phyloP scores from a whole-genome alignment of 2,113 vertebrate species.

The Limanda limanda region DNA sequence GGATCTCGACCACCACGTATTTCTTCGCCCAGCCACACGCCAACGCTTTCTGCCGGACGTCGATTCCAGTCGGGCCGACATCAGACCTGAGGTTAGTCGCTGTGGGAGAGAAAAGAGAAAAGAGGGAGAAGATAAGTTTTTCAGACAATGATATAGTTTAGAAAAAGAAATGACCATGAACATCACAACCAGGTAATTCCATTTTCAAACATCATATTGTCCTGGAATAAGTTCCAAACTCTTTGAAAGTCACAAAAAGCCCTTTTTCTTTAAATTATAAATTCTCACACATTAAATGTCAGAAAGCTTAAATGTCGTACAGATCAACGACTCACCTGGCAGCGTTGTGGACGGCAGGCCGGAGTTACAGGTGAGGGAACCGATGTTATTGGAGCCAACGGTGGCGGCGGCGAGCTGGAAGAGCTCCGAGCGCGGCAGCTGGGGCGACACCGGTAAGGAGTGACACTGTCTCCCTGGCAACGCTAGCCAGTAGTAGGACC shows the following conservation, averaged over 20 bases:
- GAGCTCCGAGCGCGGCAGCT: slow-evolving; percentile 83
- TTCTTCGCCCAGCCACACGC: slow-evolving; percentile 87
- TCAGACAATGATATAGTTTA: too few relatives aligned
- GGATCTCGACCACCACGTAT: slow-evolving; percentile 91
- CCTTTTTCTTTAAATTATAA: too few relatives aligned
- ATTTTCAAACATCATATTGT: too few relatives aligned
- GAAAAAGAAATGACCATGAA: too few relatives aligned
- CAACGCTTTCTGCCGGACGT: slow-evolving; percentile 80
- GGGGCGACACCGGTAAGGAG: slow-evolving; percentile 91
- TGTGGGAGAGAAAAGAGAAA: slow-evolving; percentile 8
- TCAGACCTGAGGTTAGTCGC: slow-evolving; percentile 75
- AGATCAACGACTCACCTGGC: slow-evolving; percentile 46
- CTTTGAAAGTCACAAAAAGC: too few relatives aligned
- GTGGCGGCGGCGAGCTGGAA: slow-evolving; percentile 70
- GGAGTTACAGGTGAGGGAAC: slow-evolving; percentile 52
- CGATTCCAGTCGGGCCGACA: slow-evolving; percentile 73
- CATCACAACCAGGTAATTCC: too few relatives aligned
- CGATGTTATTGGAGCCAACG: slow-evolving; percentile 34
- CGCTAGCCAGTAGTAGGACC: slow-evolving; percentile 80
- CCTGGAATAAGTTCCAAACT: too few relatives aligned
- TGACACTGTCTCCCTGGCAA: slow-evolving; percentile 87
- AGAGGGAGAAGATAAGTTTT: too few relatives aligned
- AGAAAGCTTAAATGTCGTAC: neutral
- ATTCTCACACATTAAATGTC: too few relatives aligned
- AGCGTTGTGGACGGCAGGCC: slow-evolving; percentile 73